Conservation (phyloP, 2,113 vertebrate genomes). For the Beaufortia kweichowensis region DNA sequence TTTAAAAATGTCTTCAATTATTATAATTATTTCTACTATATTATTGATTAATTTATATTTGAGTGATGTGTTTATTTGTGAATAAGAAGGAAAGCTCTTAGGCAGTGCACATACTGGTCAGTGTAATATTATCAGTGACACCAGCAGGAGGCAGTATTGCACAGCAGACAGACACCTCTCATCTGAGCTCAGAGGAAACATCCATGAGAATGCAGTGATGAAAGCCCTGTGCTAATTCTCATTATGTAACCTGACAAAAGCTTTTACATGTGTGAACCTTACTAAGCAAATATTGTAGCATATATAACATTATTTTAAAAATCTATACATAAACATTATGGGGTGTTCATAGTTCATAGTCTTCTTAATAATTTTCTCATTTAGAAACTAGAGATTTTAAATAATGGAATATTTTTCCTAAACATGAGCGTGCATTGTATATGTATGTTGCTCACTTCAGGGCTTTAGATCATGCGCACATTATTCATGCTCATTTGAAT, state of each 20-base stretch:
- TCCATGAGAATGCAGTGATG: not conserved
- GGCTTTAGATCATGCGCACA: not conserved
- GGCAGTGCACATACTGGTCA: slow-evolving; percentile 12
- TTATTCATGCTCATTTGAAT: slow-evolving; percentile 21
- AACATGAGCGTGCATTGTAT: not conserved
- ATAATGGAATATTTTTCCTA: not conserved
- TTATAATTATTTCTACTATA: too few species aligned
- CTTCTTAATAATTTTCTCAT: too few species aligned
- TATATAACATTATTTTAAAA: not conserved
- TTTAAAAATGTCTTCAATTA: too few species aligned
- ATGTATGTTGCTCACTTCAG: not conserved
- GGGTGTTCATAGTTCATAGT: not conserved
- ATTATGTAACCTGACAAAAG: not conserved
- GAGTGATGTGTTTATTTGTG: not conserved
- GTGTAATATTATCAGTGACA: slow-evolving; percentile 40
- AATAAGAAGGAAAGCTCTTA: not conserved
- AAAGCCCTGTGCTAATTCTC: not conserved
- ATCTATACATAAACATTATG: not conserved
- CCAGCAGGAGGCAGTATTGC: slow-evolving; percentile 52
- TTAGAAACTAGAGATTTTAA: too few species aligned
- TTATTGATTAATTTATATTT: not conserved
- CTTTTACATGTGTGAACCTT: not conserved
- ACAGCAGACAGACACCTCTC: slow-evolving; percentile 25
- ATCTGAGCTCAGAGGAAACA: not conserved
- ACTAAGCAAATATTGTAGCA: not conserved